Base-by-base conservation (phyloP, 2,113 vertebrate species). In the Nothocercus nigrocapillus region DNA sequence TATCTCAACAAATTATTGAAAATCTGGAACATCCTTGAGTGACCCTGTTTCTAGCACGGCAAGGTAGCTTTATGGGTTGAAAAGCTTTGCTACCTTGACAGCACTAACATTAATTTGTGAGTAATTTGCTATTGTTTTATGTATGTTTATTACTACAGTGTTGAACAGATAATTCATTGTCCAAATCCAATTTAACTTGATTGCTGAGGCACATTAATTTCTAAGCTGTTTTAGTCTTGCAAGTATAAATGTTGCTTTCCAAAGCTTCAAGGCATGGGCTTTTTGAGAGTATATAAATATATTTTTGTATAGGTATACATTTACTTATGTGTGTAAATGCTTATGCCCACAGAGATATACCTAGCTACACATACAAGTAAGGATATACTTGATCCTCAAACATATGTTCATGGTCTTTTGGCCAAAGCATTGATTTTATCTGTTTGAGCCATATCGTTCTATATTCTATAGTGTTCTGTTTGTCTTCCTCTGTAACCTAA, bases 81-180 rank as follows among this genome's bases (percentile, higher is more conserved):
- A 88, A 77, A 63, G 30, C 7, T 53, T 88, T 49, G 36, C 85
- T 73, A 19, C 72, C 62, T 56, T 36, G 68, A 30, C 69, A 91
- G 74, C 74, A 8, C 11, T 19, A 13, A 34, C 44, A 36, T 49
- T 90, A 73, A 83, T 80, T 27, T 19, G 8, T 11, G 59, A 74
- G 72, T 24, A 77, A 93, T 94, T 80, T 91, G 59, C 67, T 36
- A 5, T 85, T 94, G 82, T 69, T 96, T 85, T 77, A 19, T 82
- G 53, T 8, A 4, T 44, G 82, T 58, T 96, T 93, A 91, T 90
- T 59, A 73, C 80, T 88, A 44, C 40, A 34, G 62, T 25, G 51
- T 82, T 67, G 81, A 84, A 67, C 49, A 85, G 67, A 51, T 93
- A 76, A 91, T 67, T 94, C 94, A 69, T 24, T 4, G 72, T 2